Base-by-base conservation (phyloP, 2,113 vertebrate species). In the Macquaria ambigua region DNA sequence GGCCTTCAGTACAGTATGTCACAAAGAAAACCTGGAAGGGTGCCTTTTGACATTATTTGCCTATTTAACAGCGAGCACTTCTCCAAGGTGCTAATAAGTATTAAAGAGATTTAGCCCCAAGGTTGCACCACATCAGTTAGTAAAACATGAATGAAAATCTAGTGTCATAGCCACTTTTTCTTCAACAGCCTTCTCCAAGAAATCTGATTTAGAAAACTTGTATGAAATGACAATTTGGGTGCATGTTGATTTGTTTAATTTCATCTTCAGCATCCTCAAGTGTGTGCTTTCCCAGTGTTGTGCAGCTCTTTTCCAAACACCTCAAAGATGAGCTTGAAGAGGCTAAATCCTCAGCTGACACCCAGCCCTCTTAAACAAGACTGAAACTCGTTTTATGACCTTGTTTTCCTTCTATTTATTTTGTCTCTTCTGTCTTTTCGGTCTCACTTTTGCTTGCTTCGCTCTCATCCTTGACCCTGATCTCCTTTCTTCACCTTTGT, bases 371-470 rank as follows among this genome's bases (percentile, higher is more conserved):
- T 79, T 73, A 69, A 75, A 83, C 79, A 77, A 64, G 76, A 58
- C 84, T 61, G 46, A 82, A 88, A 91, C 80, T 78, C 39, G 11
- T 76, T 93, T 93, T 90, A 87, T 86, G 75, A 83, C 83, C 85
- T 74, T 74, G 48, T 84, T 89, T 71, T 86, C 71, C 50, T 50
- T 46, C 31, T 37, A 0, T 59, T 71, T 58, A 34, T 23, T 25
- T 16, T 53, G 15, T 74, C 62, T 37, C 53, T 8, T 53, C 34
- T 61, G 25, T 58, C 52, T 56, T 37, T 64, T 75, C 71, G 34
- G n/a, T 28, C 34, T 48, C 61, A 31, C 76, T 58, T 78, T 72
- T 20, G 2, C 61, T 10, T 53, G 15, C 58, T 74, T 46, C 14
- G 20, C 56, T 71, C 62, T 52, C 50, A 34, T 48, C 56, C 55